Conservation (phyloP, 2,113 vertebrate genomes). For the Engystomops pustulosus region DNA sequence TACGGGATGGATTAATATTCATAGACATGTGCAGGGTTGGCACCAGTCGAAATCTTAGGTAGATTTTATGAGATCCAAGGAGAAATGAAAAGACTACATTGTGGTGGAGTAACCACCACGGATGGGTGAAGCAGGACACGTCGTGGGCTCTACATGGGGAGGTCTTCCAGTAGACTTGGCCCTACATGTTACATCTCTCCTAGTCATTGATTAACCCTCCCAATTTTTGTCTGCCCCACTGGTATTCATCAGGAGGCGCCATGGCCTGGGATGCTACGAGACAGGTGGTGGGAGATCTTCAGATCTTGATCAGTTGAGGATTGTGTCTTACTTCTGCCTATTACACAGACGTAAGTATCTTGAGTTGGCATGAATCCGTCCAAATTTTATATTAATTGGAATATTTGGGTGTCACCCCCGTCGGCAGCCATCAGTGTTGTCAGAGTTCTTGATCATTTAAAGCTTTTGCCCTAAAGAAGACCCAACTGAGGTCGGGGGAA, state of each 20-base stretch:
- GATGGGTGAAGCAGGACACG: neutral
- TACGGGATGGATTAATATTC: neutral
- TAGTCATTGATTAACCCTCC: neutral
- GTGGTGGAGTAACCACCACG: neutral
- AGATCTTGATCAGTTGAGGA: neutral
- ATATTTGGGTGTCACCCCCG: no score
- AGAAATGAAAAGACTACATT: slow-evolving; percentile 9
- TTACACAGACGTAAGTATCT: no score
- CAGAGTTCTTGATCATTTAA: no score
- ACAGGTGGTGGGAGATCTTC: neutral
- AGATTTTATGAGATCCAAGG: slow-evolving; percentile 6
- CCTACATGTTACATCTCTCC: neutral
- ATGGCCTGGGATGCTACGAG: neutral
- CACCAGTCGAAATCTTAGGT: neutral
- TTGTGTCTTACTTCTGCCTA: no score
- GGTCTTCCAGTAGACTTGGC: neutral
- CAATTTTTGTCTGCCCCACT: neutral
- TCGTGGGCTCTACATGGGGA: no score
- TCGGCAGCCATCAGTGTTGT: no score
- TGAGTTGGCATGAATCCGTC: no score
- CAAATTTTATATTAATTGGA: no score
- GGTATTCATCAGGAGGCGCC: neutral
- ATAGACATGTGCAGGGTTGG: neutral
- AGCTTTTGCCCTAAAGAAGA: no score
- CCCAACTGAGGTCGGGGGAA: no score